These are phyloP conservation scores for Agrotis clavis DNA, from an alignment of 2,888 invertebrate species.

Conservation along the genomic window DNA sequence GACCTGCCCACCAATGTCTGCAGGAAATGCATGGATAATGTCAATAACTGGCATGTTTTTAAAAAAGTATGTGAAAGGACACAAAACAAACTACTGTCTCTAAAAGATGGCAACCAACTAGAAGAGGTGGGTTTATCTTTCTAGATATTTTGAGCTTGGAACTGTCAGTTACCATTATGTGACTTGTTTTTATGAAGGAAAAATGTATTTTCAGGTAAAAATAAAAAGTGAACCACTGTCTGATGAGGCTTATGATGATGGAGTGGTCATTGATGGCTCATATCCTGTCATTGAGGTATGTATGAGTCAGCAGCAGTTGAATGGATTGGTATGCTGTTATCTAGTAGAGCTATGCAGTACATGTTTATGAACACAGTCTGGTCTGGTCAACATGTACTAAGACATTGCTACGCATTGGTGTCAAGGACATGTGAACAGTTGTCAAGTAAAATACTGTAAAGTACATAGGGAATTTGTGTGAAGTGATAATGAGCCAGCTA, in stretches of 20 bases:
- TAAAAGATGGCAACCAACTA: slow-evolving; percentile 90
- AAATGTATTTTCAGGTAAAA: slow-evolving; percentile 88
- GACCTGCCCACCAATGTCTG: slow-evolving; percentile 93
- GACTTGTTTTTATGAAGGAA: slow-evolving; percentile 72
- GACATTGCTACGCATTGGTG: slow-evolving; percentile 71
- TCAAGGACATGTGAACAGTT: slow-evolving; percentile 83
- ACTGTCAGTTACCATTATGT: slow-evolving; percentile 74
- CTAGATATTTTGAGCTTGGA: slow-evolving; percentile 81
- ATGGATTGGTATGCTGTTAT: slow-evolving; percentile 42
- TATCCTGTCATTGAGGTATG: slow-evolving; percentile 88
- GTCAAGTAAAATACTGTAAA: slow-evolving; percentile 59
- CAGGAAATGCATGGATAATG: slow-evolving; percentile 91
- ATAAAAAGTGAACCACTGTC: slow-evolving; percentile 91
- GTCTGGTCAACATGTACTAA: slow-evolving; percentile 64
- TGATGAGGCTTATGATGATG: slow-evolving; percentile 90
- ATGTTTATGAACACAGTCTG: slow-evolving; percentile 54
- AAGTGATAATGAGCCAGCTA: slow-evolving; percentile 61
- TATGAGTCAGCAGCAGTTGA: slow-evolving; percentile 62
- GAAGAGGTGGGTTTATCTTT: slow-evolving; percentile 86
- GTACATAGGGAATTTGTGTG: slow-evolving; percentile 65
- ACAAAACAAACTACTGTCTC: slow-evolving; percentile 92
- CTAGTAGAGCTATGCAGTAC: slow-evolving; percentile 28
- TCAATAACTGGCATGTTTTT: slow-evolving; percentile 93
- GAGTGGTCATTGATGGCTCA: slow-evolving; percentile 88
- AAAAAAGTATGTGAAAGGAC: slow-evolving; percentile 92